These are phyloP conservation scores for Cylloceria caligata DNA, from an alignment of 2,888 invertebrate species.

Conservation along the genomic window DNA sequence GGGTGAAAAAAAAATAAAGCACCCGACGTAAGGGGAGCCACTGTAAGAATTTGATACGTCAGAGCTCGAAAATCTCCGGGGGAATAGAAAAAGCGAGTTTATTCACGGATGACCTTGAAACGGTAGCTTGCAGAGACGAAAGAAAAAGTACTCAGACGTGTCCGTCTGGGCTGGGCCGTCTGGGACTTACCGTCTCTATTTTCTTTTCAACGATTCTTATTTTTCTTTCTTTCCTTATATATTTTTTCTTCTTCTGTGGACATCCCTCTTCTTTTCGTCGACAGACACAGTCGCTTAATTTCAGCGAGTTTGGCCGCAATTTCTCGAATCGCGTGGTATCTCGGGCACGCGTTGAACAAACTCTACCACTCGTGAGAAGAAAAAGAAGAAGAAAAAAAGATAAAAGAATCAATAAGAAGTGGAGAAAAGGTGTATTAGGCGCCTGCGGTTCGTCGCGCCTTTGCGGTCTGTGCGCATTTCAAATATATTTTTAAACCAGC, in stretches of 20 bases:
- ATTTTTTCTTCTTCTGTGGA: not conserved
- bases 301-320: conserved; percentile 24
- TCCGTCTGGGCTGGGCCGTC: too few relatives aligned
- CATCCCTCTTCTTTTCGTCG: conserved; percentile 23
- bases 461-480: conserved; percentile 29
- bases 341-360: conserved; percentile 12
- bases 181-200: conserved; percentile 1
- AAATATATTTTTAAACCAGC: conserved; percentile 51
- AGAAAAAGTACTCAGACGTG: conserved; percentile 11
- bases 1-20: conserved; percentile 6
- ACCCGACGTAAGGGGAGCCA: conserved; percentile 33
- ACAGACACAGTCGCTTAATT: conserved; percentile 23
- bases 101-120: conserved; percentile 68
- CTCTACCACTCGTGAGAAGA: not conserved
- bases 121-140: conserved; percentile 29
- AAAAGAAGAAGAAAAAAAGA: not conserved
- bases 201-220: conserved; percentile 12
- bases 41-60: conserved; percentile 48
- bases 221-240: not conserved
- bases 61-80: conserved; percentile 42
- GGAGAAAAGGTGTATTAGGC: conserved; percentile 16
- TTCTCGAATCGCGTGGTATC: conserved; percentile 22
- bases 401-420: conserved; percentile 4
- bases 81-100: conserved; percentile 54
- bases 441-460: conserved; percentile 24